Evolutionary conservation across 2,797 vertebrate genomes (phyloP).

Genomic region (Morelia viridis): DNA sequence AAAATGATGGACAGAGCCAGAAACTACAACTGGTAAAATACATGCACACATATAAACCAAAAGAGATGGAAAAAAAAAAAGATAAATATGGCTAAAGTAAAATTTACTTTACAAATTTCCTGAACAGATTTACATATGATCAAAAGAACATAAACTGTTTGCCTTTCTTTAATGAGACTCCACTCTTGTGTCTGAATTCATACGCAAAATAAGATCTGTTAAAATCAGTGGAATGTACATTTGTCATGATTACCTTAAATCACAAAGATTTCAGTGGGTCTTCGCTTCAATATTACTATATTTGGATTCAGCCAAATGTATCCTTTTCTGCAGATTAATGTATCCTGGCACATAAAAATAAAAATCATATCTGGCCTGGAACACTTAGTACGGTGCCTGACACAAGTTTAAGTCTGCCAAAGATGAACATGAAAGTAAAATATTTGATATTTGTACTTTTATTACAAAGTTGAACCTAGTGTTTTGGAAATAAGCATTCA

Average conservation of each 20-base stretch:
- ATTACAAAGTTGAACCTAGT: neutral
- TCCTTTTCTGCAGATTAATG: neutral
- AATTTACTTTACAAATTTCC: neutral
- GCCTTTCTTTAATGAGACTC: neutral
- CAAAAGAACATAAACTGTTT: neutral
- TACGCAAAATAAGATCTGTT: neutral
- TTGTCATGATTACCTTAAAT: neutral
- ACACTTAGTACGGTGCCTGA: neutral
- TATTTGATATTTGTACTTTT: neutral
- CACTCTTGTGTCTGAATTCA: neutral
- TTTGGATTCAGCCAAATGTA: neutral
- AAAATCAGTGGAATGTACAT: neutral
- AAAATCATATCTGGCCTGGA: neutral
- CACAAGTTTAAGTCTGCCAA: neutral
- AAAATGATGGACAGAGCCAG: neutral
- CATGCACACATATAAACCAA: neutral
- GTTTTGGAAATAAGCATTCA: neutral
- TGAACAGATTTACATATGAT: neutral
- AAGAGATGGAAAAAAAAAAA: neutral
- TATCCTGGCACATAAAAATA: neutral
- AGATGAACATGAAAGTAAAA: neutral
- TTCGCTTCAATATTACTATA: neutral
- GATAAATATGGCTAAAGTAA: neutral
- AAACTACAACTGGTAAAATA: neutral
- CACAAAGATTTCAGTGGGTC: neutral